phyloP scores from a whole-genome alignment of 1,140 invertebrate species.

The Drosophila burlai region DNA sequence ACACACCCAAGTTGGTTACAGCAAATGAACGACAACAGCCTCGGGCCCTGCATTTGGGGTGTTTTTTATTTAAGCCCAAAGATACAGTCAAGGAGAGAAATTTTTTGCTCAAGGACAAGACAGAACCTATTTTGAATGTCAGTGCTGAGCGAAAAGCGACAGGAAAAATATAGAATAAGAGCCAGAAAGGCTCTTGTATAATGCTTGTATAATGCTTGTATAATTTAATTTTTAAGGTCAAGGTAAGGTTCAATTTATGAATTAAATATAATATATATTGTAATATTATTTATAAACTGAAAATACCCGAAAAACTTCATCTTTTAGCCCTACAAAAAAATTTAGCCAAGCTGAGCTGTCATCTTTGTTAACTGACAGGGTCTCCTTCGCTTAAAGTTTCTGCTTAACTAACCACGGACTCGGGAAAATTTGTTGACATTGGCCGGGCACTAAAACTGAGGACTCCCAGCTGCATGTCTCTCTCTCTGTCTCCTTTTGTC shows the following conservation, averaged over 20 bases:
- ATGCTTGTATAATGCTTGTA: not conserved
- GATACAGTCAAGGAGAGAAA: slow-evolving; percentile 7
- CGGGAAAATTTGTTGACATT: slow-evolving; percentile 44
- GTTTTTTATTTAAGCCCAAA: slow-evolving; percentile 26
- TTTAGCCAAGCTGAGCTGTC: not conserved
- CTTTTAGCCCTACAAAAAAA: not conserved
- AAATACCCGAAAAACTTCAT: too few species aligned
- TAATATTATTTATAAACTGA: not conserved
- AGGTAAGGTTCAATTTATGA: too few species aligned
- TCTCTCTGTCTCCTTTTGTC: not conserved
- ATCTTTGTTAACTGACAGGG: slow-evolving; percentile 8
- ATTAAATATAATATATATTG: not conserved
- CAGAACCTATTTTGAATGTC: not conserved
- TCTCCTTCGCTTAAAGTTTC: slow-evolving; percentile 26
- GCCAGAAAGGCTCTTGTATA: not conserved
- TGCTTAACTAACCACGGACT: slow-evolving; percentile 22
- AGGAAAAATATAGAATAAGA: not conserved
- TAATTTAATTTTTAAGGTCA: not conserved
- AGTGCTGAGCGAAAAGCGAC: not conserved
- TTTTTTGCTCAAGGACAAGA: slow-evolving; percentile 14
- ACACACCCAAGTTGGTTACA: slow-evolving; percentile 29
- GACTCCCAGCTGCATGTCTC: slow-evolving; percentile 4
- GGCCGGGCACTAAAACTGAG: slow-evolving; percentile 11
- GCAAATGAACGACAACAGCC: slow-evolving; percentile 32
- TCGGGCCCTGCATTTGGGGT: slow-evolving; percentile 28